Evolutionary conservation across 1,140 invertebrate species (phyloP).

Genomic region (Tetragonula clypearis): DNA sequence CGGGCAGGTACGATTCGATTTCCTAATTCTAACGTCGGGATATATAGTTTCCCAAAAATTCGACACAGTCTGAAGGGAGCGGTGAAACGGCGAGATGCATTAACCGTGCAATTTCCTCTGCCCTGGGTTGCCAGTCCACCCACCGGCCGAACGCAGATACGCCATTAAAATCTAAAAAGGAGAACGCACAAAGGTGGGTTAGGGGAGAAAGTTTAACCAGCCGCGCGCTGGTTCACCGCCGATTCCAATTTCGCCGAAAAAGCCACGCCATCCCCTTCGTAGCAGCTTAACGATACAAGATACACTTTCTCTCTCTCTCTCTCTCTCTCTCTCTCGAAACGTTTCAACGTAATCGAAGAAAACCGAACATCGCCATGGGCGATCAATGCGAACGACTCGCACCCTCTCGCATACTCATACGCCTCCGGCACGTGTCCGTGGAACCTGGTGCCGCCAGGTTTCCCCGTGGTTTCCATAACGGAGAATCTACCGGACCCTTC

Average conservation of each 20-base stretch:
- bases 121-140: too few relatives aligned
- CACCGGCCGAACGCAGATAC: neutral
- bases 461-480: conserved; percentile 1
- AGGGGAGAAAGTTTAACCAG: neutral
- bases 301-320: neutral
- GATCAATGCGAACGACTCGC: conserved; percentile 10
- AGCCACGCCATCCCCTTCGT: neutral
- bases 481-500: neutral
- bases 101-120: too few relatives aligned
- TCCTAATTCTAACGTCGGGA: too few relatives aligned
- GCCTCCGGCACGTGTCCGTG: neutral
- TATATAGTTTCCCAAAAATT: too few relatives aligned
- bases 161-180: neutral
- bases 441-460: neutral
- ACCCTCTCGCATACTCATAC: neutral
- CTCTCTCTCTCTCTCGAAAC: too few relatives aligned
- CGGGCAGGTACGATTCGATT: too few relatives aligned
- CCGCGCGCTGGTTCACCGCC: neutral
- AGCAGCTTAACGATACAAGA: neutral
- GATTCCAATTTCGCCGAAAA: neutral
- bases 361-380: neutral
- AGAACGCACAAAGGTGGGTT: neutral
- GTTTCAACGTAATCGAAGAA: conserved; percentile 11
- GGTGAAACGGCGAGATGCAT: too few relatives aligned
- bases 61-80: too few relatives aligned